phyloP scores from a whole-genome alignment of 2,888 invertebrate genomes.

The Nesidiocoris tenuis region DNA sequence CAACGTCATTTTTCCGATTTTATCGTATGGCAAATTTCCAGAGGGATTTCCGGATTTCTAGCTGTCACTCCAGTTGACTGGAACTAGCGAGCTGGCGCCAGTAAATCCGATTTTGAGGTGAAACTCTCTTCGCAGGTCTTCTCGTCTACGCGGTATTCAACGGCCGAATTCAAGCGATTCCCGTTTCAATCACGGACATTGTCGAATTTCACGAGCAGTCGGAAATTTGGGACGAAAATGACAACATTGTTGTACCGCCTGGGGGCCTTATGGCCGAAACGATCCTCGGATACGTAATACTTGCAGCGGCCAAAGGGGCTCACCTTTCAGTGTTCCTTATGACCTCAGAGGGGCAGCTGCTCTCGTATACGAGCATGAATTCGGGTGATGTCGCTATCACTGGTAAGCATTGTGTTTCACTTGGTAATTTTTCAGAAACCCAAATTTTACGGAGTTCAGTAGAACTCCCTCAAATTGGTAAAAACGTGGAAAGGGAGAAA shows the following conservation, averaged over 20 bases:
- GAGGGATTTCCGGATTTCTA: too few relatives aligned
- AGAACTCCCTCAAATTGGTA: too few relatives aligned
- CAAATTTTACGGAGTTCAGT: too few relatives aligned
- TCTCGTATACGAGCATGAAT: conserved; percentile 25
- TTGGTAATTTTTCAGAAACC: too few relatives aligned
- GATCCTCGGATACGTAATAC: conserved; percentile 11
- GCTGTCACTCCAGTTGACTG: too few relatives aligned
- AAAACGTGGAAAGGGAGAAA: too few relatives aligned
- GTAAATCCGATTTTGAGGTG: too few relatives aligned
- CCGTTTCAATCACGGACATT: conserved; percentile 24
- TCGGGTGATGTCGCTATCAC: conserved; percentile 42
- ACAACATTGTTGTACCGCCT: conserved; percentile 42
- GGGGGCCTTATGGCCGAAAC: conserved; percentile 35
- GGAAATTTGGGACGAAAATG: conserved; percentile 45
- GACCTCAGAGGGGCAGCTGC: background rate
- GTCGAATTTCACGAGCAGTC: conserved; percentile 3
- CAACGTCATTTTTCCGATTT: too few relatives aligned
- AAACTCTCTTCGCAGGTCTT: conserved; percentile 17
- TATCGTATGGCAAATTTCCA: too few relatives aligned
- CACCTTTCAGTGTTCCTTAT: conserved; percentile 43
- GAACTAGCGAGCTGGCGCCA: too few relatives aligned
- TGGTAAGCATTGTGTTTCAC: conserved; percentile 30
- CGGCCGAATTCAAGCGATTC: conserved; percentile 29
- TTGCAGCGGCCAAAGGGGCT: conserved; percentile 45
- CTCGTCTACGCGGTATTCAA: conserved; percentile 11